Percentiles rank a stretch among this genome's conserved stretches.
phyloP scores from a whole-genome alignment of 2,113 vertebrate species.

The Phylloscopus whistleri region DNA sequence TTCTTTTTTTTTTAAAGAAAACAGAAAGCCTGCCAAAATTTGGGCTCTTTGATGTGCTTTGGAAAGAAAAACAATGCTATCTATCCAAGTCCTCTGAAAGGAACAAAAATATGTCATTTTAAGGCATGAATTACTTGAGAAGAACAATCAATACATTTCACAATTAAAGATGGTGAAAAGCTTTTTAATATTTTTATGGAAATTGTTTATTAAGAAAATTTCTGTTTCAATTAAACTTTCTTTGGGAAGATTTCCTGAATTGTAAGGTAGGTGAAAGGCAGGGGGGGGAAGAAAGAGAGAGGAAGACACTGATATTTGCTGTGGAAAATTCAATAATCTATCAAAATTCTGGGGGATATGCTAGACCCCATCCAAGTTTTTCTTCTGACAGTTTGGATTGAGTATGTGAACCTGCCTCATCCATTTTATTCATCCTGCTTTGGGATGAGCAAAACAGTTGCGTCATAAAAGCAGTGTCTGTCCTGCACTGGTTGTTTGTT shows the following conservation, averaged over 20 bases:
- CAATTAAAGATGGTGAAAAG: not conserved
- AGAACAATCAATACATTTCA: constrained; percentile 9
- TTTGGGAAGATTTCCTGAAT: not conserved
- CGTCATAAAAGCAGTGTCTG: not conserved
- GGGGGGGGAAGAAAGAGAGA: not conserved
- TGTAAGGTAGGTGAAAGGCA: not conserved
- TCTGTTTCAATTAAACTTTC: not conserved
- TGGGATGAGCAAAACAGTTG: not conserved
- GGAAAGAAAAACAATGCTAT: constrained; percentile 65
- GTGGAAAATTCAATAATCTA: not conserved
- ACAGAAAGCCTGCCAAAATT: constrained; percentile 56
- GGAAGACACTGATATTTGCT: not conserved
- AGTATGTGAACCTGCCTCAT: not conserved
- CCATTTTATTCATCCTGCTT: not conserved
- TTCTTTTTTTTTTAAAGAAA: not conserved
- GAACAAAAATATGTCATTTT: constrained; percentile 48
- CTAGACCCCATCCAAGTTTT: not conserved
- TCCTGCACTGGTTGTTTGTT: not conserved
- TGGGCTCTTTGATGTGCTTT: constrained; percentile 62
- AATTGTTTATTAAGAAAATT: not conserved
- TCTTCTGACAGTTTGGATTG: not conserved
- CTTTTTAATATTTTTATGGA: not conserved
- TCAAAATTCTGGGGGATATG: not conserved
- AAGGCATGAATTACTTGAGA: constrained; percentile 29
- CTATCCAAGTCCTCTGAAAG: constrained; percentile 42